phyloP scores from a whole-genome alignment of 2,797 vertebrate genomes.

The Gallinago nigripennis region DNA sequence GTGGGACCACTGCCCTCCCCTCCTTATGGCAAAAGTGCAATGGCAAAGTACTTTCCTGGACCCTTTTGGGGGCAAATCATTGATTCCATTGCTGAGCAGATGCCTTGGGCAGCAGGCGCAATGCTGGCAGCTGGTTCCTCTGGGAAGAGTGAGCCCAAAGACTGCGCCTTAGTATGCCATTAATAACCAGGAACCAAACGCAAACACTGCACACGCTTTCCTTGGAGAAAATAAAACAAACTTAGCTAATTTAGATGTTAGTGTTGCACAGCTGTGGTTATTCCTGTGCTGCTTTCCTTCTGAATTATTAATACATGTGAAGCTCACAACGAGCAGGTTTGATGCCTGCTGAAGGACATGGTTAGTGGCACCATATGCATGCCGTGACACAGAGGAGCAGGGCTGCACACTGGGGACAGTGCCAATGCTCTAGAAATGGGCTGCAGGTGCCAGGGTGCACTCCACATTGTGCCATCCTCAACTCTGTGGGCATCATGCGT shows the following conservation, averaged over 20 bases:
- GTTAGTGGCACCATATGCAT: neutral
- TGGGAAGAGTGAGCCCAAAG: neutral
- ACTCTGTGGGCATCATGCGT: rapidly evolving
- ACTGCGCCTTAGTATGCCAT: neutral
- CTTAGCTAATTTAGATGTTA: neutral
- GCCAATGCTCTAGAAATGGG: neutral
- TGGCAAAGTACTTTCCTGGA: neutral
- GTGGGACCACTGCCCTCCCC: rapidly evolving
- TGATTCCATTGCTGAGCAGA: neutral
- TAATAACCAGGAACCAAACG: neutral
- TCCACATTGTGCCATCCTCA: neutral
- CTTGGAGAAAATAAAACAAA: slow-evolving; percentile 7
- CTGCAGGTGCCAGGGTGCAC: neutral
- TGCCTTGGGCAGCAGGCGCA: neutral
- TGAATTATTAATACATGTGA: neutral
- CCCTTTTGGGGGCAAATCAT: neutral
- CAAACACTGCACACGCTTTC: neutral
- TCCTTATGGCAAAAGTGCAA: neutral
- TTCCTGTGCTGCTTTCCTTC: neutral
- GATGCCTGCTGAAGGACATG: neutral
- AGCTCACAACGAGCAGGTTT: neutral
- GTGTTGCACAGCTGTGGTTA: neutral
- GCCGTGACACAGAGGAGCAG: neutral
- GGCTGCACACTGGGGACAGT: rapidly evolving
- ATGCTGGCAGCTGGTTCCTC: neutral